Conservation (phyloP, 2,797 vertebrate genomes). For the Parambassis ranga region DNA sequence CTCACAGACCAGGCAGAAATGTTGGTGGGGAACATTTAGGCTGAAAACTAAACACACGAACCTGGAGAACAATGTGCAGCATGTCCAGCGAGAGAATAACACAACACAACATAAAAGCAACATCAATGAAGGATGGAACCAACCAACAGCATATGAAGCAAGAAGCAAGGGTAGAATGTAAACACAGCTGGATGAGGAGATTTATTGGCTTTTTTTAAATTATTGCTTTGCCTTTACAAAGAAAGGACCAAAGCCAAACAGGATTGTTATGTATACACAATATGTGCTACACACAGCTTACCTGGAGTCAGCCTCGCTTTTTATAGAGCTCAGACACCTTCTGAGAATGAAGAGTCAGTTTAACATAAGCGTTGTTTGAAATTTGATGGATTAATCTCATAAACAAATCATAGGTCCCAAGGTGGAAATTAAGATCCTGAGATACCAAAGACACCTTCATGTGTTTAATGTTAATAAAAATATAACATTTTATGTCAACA, state of each 20-base stretch:
- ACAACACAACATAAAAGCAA: too few relatives aligned
- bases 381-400: too few relatives aligned
- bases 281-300: constrained; percentile 60
- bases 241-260: too few relatives aligned
- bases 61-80: background rate
- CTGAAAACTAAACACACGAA: background rate
- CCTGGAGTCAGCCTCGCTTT: constrained; percentile 44
- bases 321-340: constrained; percentile 20
- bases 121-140: too few relatives aligned
- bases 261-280: constrained; percentile 73
- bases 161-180: constrained; percentile 62
- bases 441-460: too few relatives aligned
- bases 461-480: too few relatives aligned
- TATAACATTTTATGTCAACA: too few relatives aligned
- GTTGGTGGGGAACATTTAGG: constrained; percentile 38
- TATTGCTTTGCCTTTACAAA: constrained; percentile 73
- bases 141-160: constrained; percentile 3
- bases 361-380: constrained; percentile 50
- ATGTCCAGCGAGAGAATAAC: background rate
- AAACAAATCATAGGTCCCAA: too few relatives aligned
- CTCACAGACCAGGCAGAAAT: constrained; percentile 11
- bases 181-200: constrained; percentile 77
- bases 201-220: constrained; percentile 75
- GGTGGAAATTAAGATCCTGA: too few relatives aligned
- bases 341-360: constrained; percentile 17